These are phyloP conservation scores for Chrysolina oricalcia DNA, from an alignment of 2,888 invertebrate species.

Conservation along the genomic window DNA sequence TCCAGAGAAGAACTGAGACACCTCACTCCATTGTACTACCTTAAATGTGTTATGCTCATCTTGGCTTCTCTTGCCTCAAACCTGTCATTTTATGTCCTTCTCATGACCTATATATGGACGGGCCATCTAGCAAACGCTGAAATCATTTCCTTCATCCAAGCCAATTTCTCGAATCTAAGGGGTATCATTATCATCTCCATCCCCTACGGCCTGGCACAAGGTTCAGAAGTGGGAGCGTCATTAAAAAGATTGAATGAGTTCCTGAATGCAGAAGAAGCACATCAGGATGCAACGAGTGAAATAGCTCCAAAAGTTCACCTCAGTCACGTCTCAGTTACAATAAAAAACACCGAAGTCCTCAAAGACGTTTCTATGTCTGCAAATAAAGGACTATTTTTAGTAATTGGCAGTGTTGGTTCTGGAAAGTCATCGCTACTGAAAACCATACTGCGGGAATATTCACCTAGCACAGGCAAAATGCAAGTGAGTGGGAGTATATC, in stretches of 20 bases:
- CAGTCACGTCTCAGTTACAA: conserved; percentile 53
- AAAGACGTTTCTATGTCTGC: conserved; percentile 70
- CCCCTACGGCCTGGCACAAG: conserved; percentile 60
- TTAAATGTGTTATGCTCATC: conserved; percentile 64
- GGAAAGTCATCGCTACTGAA: conserved; percentile 64
- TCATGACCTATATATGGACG: conserved; percentile 59
- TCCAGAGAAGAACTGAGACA: conserved; percentile 80
- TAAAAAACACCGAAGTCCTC: conserved; percentile 66
- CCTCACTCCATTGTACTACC: conserved; percentile 64
- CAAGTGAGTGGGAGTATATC: conserved; percentile 59
- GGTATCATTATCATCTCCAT: conserved; percentile 59
- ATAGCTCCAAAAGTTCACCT: conserved; percentile 45
- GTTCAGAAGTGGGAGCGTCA: conserved; percentile 59
- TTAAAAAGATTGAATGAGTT: conserved; percentile 54
- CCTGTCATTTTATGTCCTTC: conserved; percentile 58
- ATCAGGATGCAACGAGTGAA: neutral
- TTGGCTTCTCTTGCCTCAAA: conserved; percentile 61
- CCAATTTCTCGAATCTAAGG: conserved; percentile 54
- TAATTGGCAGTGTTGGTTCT: conserved; percentile 76
- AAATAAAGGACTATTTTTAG: conserved; percentile 70
- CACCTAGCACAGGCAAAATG: conserved; percentile 52
- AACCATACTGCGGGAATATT: conserved; percentile 60
- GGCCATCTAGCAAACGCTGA: conserved; percentile 59
- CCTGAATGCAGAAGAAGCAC: conserved; percentile 47
- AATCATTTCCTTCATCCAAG: conserved; percentile 55